Percentiles rank a stretch among this genome's conserved stretches.
Conservation (phyloP, 2,888 invertebrate species). For the Eilema griseolum region DNA sequence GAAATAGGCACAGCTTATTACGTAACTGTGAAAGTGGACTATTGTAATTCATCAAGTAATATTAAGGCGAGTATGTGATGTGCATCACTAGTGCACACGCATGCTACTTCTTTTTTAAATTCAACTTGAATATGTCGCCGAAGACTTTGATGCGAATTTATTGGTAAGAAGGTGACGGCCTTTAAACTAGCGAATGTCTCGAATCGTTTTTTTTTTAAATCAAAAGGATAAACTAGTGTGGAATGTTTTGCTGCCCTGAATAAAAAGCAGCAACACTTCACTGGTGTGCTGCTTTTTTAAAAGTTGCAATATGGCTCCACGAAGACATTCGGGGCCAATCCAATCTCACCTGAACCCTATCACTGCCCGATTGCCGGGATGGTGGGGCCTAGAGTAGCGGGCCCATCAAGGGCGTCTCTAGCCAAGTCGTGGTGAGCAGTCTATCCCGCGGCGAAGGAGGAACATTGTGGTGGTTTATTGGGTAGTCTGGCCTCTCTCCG, state of each 20-base stretch:
- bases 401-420: too few species aligned
- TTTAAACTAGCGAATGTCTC: conserved; percentile 29
- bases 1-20: conserved; percentile 58
- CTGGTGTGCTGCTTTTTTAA: neutral
- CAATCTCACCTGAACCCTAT: neutral
- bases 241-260: neutral
- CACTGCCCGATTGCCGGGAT: too few species aligned
- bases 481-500: too few species aligned
- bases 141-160: conserved; percentile 24
- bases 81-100: conserved; percentile 62
- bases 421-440: too few species aligned
- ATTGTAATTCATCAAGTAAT: conserved; percentile 80
- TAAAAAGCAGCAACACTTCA: neutral
- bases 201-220: neutral
- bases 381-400: too few species aligned
- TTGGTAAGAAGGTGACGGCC: conserved; percentile 38
- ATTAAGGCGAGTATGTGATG: conserved; percentile 65
- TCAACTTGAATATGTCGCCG: conserved; percentile 38
- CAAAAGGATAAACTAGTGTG: neutral
- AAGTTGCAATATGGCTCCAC: neutral
- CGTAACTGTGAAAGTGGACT: conserved; percentile 78
- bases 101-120: conserved; percentile 61
- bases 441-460: too few species aligned
- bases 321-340: neutral
- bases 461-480: too few species aligned